Conservation (phyloP, 2,113 vertebrate genomes). For the Brachionichthys hirsutus region DNA sequence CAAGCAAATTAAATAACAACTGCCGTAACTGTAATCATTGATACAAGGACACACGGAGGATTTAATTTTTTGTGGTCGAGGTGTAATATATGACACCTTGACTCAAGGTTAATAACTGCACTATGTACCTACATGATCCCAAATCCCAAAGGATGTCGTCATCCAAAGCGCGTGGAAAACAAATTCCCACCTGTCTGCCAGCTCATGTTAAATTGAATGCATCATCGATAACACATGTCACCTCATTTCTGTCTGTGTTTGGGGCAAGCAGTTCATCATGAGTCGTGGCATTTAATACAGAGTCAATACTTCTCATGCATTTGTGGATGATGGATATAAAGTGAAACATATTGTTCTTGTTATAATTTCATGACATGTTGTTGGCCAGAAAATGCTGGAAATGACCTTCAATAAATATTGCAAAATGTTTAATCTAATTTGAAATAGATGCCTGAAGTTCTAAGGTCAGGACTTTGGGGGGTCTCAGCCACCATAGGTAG, state of each 20-base stretch:
- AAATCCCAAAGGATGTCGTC: constrained; percentile 49
- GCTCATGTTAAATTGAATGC: constrained; percentile 68
- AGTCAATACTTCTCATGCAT: constrained; percentile 51
- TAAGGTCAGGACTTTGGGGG: no score
- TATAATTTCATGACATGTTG: constrained; percentile 22
- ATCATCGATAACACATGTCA: constrained; percentile 63
- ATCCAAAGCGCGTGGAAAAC: constrained; percentile 37
- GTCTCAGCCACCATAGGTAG: no score
- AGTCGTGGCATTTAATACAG: constrained; percentile 57
- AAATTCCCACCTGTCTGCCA: constrained; percentile 73
- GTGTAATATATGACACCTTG: constrained; percentile 45
- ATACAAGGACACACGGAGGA: constrained; percentile 47
- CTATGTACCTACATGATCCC: constrained; percentile 52
- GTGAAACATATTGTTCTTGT: constrained; percentile 31
- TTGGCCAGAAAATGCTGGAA: constrained; percentile 24
- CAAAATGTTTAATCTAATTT: constrained; percentile 36
- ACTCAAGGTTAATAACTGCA: constrained; percentile 62
- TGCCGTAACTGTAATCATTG: constrained; percentile 67
- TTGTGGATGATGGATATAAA: constrained; percentile 36
- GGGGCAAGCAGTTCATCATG: constrained; percentile 31
- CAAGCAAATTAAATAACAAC: constrained; percentile 59
- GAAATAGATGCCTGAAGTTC: constrained; percentile 9
- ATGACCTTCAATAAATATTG: constrained; percentile 37
- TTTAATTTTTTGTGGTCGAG: constrained; percentile 52
- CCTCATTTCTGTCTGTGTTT: constrained; percentile 63